Percentiles rank a stretch among this genome's conserved stretches.
These are phyloP conservation scores for Microtus ochrogaster DNA, from an alignment of 2,113 vertebrate species.

Conservation along the genomic window DNA sequence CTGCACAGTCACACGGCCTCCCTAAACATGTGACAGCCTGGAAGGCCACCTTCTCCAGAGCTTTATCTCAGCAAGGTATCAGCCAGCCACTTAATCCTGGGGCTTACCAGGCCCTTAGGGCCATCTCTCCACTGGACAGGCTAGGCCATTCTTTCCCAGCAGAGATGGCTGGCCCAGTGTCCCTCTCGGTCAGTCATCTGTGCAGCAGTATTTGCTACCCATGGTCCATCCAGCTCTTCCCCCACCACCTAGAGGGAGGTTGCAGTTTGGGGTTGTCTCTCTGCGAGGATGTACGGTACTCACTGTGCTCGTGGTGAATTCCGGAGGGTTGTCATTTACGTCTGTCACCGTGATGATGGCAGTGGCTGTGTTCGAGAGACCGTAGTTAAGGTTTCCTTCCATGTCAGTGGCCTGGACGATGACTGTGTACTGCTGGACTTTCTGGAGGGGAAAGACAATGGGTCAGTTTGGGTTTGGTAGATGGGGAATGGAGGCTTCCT, in stretches of 20 bases:
- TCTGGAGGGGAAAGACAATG: slow-evolving; percentile 81
- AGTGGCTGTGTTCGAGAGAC: slow-evolving; percentile 97
- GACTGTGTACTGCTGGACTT: slow-evolving; percentile 97
- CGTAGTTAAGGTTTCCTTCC: slow-evolving; percentile 98
- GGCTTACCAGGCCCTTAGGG: slow-evolving; percentile 26
- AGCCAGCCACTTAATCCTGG: background rate
- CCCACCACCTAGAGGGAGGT: background rate
- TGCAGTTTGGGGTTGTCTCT: background rate
- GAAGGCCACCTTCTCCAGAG: background rate
- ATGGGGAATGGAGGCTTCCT: background rate
- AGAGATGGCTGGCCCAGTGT: background rate
- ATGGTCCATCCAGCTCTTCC: background rate
- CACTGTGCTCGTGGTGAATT: slow-evolving; percentile 95
- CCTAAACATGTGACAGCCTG: background rate
- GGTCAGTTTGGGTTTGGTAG: background rate
- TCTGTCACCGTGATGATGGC: slow-evolving; percentile 96
- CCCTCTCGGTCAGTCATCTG: background rate
- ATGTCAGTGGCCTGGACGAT: slow-evolving; percentile 98
- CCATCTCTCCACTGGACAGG: slow-evolving; percentile 25
- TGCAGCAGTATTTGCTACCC: background rate
- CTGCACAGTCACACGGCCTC: background rate
- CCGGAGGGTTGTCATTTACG: slow-evolving; percentile 97
- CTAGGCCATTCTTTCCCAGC: background rate
- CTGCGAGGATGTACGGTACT: slow-evolving; percentile 76
- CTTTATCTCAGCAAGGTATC: background rate